A percentile compares a stretch with the other conserved stretches of the same genome.
Evolutionary conservation across 1,140 invertebrate genomes (phyloP).

Genomic region (Drosophila virilis): DNA sequence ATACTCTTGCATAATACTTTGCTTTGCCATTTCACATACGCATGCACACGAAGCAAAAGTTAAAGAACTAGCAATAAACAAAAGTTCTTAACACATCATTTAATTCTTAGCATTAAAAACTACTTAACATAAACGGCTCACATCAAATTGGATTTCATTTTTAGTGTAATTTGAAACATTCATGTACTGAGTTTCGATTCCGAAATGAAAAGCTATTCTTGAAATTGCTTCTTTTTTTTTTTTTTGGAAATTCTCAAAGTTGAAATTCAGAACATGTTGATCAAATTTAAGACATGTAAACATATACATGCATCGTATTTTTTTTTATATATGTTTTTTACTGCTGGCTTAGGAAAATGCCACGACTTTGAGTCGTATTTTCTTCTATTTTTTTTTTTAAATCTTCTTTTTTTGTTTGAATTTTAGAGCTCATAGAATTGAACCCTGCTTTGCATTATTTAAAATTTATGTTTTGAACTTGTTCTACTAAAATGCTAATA

Average conservation of each 20-base stretch:
- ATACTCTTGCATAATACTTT: constrained; percentile 75
- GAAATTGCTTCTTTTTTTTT: background rate
- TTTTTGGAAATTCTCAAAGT: background rate
- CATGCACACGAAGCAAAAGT: constrained; percentile 60
- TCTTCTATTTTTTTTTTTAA: constrained; percentile 1
- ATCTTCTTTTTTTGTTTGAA: constrained; percentile 15
- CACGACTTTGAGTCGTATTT: constrained; percentile 70
- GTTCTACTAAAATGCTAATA: constrained; percentile 64
- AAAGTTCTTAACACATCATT: constrained; percentile 52
- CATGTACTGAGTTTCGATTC: background rate
- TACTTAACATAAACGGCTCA: constrained; percentile 66
- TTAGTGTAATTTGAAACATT: background rate
- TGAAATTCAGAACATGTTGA: constrained; percentile 5
- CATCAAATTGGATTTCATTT: constrained; percentile 44
- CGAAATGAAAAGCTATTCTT: background rate
- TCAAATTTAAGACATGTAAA: constrained; percentile 49
- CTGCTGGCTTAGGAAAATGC: constrained; percentile 69
- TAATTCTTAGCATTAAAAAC: constrained; percentile 53
- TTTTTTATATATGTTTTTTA: background rate
- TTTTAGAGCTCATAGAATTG: constrained; percentile 64
- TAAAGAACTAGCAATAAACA: constrained; percentile 54
- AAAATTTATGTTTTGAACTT: constrained; percentile 58
- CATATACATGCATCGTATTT: constrained; percentile 35
- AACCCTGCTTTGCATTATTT: constrained; percentile 41
- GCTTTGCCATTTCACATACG: constrained; percentile 54